Conservation (phyloP, 2,797 vertebrate genomes). For the Gallinago nigripennis region DNA sequence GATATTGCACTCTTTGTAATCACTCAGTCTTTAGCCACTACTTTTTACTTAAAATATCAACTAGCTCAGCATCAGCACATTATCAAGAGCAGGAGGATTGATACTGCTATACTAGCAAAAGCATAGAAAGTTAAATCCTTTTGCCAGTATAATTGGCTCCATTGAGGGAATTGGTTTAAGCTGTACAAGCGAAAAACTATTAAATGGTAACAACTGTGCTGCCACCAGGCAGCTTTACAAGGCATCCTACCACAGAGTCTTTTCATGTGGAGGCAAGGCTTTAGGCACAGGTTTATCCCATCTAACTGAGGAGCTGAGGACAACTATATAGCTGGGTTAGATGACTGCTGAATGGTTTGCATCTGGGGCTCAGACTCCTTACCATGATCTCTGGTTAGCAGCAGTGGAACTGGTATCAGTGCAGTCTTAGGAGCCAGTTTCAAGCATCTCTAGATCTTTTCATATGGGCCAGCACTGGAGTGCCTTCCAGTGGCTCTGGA, state of each 20-base stretch:
- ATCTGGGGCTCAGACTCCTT: not conserved
- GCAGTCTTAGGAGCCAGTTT: not conserved
- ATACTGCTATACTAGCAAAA: not conserved
- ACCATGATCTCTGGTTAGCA: accelerated
- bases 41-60: not conserved
- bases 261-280: not conserved
- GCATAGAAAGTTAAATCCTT: not conserved
- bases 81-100: not conserved
- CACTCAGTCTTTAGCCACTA: not conserved
- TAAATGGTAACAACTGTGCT: not conserved
- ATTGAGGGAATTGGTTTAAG: slow-evolving; percentile 20
- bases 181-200: slow-evolving; percentile 2
- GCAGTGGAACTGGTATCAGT: not conserved
- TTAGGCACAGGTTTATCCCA: slow-evolving; percentile 22
- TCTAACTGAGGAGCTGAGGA: not conserved
- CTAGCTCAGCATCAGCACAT: not conserved
- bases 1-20: not conserved
- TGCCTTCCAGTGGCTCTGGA: accelerated
- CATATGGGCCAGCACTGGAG: not conserved
- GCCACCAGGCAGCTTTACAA: not conserved
- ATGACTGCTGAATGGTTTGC: not conserved
- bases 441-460: not conserved
- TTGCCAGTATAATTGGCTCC: not conserved
- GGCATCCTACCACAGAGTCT: not conserved
- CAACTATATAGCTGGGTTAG: not conserved